Evolutionary conservation across 2,888 invertebrate species (phyloP), one percentile per base, ranked within the genome.

Genomic region (Habrosyne pyritoides): DNA sequence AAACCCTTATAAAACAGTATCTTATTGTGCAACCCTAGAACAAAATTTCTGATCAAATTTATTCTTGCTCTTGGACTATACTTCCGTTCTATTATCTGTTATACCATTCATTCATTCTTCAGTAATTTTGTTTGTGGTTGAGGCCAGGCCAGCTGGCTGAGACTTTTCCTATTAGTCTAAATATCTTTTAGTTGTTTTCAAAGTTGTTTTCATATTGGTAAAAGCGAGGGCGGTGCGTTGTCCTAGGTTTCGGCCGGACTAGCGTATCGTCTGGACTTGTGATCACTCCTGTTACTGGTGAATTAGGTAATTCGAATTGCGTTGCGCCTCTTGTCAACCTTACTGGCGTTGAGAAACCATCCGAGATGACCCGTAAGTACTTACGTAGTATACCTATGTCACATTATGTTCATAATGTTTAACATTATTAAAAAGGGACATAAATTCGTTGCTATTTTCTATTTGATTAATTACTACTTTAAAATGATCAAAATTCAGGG

Each of bases 171-270:
- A 68, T 75, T 68, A 80, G 76, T 79, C 64, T 65, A 60, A 71
- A 79, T 85, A 73, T 81, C 73, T 82, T 88, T 88, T 84, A 81
- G 79, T 89, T 89, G 76, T 78, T 82, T 84, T 80, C 69, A 82
- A 79, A 83, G 81, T 85, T 84, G 69, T 67, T 83, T 85, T 83
- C 71, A 75, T 67, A 84, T 87, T 83, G 84, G 79, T 68, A 67
- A 79, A 71, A 84, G 76, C 77, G 71, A 81, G 89, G 92, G 89
- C 92, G 92, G 92, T 92, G 92, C 91, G 91, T 91, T 89, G 90
- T 91, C 88, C 85, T 85, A 88, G 92, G 92, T 91, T 89, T 90
- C 89, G 91, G 78, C 92, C 91, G 87, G 91, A 83, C 87, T 86
- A 90, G 90, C 92, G 92, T 92, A 91, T 92, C 92, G 92, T 92